These are phyloP conservation scores for Trochalopteron elliotii DNA, from an alignment of 2,113 vertebrate species.

Conservation along the genomic window DNA sequence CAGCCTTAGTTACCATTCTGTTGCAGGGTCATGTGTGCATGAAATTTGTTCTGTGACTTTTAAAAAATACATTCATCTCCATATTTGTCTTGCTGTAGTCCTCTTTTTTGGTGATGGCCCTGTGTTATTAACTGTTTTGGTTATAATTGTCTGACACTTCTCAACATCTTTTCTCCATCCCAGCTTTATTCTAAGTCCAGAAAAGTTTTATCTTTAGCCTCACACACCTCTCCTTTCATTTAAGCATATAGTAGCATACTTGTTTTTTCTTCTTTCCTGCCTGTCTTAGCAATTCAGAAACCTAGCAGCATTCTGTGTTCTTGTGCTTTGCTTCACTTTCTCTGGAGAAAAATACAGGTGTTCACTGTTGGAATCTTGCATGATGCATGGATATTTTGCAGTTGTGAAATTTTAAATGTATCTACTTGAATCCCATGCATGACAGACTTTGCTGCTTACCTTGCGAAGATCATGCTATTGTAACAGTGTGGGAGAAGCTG, in stretches of 20 bases:
- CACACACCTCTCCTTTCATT: background rate
- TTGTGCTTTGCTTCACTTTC: background rate
- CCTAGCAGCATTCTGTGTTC: rapidly evolving
- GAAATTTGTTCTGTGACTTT: background rate
- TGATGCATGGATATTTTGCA: background rate
- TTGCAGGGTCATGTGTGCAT: background rate
- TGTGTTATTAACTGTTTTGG: background rate
- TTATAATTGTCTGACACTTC: background rate
- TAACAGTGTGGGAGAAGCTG: background rate
- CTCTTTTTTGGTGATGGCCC: background rate
- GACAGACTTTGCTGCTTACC: background rate
- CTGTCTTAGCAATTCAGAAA: background rate
- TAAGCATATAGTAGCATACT: background rate
- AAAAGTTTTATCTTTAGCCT: background rate
- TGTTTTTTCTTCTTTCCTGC: background rate
- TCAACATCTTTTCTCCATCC: background rate
- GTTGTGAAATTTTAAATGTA: background rate
- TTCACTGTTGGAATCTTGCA: background rate
- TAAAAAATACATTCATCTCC: background rate
- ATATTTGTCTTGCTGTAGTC: background rate
- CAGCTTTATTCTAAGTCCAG: background rate
- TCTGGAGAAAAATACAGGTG: background rate
- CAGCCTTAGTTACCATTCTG: background rate
- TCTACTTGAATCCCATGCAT: background rate
- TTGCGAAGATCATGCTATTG: background rate